Percentiles rank a stretch among this genome's conserved stretches.
phyloP scores from a whole-genome alignment of 2,888 invertebrate species.

The Pteria penguin region DNA sequence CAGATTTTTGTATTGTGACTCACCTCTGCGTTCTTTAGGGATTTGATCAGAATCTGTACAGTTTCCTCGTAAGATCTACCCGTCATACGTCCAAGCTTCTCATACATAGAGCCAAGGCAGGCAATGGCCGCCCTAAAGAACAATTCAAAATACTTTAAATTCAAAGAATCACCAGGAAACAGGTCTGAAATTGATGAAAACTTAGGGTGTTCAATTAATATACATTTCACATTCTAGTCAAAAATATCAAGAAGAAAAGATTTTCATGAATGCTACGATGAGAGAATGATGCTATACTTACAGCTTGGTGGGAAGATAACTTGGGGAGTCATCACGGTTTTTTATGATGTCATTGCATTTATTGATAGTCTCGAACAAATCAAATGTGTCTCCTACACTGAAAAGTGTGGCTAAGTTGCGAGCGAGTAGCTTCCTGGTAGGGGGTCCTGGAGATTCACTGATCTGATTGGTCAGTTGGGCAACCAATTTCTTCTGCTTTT shows the following conservation, averaged over 20 bases:
- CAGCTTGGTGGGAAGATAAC: constrained; percentile 95
- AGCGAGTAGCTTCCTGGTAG: constrained; percentile 94
- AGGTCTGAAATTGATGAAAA: no score
- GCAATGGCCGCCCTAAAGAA: constrained; percentile 97
- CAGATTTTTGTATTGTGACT: no score
- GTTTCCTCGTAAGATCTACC: constrained; percentile 99
- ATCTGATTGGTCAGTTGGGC: constrained; percentile 95
- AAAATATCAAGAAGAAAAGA: no score
- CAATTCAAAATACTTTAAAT: no score
- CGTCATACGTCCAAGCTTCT: constrained; percentile 98
- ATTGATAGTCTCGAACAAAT: constrained; percentile 97
- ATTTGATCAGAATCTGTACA: constrained; percentile 93
- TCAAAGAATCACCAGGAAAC: no score
- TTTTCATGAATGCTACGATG: no score
- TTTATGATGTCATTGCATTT: constrained; percentile 98
- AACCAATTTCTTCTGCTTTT: constrained; percentile 96
- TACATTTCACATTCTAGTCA: no score
- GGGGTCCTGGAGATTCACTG: constrained; percentile 91
- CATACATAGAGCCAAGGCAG: constrained; percentile 96
- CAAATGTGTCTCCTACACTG: constrained; percentile 97
- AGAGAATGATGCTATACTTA: constrained; percentile 82
- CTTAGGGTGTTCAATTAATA: no score
- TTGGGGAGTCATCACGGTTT: constrained; percentile 98
- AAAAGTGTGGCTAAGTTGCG: constrained; percentile 95
- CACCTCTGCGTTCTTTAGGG: constrained; percentile 88